Percentiles rank a stretch among this genome's conserved stretches.
These are phyloP conservation scores for Papilio xuthus DNA, from an alignment of 1,140 invertebrate genomes.

Conservation along the genomic window DNA sequence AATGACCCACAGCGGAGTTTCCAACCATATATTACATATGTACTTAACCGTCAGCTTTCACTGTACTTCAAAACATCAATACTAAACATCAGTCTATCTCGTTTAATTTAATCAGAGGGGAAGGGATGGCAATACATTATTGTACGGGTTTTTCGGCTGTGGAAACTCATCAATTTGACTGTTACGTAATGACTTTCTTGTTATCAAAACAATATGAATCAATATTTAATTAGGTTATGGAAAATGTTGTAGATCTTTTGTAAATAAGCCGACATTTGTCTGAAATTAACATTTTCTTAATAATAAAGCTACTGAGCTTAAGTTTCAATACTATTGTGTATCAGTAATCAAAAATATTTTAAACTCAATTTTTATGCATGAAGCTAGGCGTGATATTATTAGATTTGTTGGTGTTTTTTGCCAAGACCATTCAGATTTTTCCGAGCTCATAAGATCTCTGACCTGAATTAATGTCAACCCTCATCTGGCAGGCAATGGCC, in stretches of 20 bases:
- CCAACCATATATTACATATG: background rate
- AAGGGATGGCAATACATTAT: too few relatives aligned
- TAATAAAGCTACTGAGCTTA: background rate
- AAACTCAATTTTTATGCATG: background rate
- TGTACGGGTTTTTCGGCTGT: too few relatives aligned
- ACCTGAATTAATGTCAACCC: conserved; percentile 39
- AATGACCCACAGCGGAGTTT: background rate
- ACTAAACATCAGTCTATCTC: too few relatives aligned
- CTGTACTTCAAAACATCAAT: too few relatives aligned
- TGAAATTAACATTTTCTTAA: background rate
- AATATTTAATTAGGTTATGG: background rate
- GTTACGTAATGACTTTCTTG: background rate
- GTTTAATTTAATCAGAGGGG: too few relatives aligned
- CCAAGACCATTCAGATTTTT: conserved; percentile 7
- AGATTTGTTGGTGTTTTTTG: conserved; percentile 24
- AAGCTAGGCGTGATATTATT: background rate
- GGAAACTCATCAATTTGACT: background rate
- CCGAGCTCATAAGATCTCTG: conserved; percentile 23
- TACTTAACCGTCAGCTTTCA: background rate
- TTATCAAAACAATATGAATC: background rate
- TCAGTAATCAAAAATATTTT: too few relatives aligned
- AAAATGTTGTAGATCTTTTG: background rate
- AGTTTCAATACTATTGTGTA: too few relatives aligned
- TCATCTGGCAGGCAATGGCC: conserved; percentile 33
- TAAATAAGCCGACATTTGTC: background rate